Percentiles rank a stretch among this genome's conserved stretches.
Conservation (phyloP, 2,888 invertebrate genomes). For the Nomada lathburiana region DNA sequence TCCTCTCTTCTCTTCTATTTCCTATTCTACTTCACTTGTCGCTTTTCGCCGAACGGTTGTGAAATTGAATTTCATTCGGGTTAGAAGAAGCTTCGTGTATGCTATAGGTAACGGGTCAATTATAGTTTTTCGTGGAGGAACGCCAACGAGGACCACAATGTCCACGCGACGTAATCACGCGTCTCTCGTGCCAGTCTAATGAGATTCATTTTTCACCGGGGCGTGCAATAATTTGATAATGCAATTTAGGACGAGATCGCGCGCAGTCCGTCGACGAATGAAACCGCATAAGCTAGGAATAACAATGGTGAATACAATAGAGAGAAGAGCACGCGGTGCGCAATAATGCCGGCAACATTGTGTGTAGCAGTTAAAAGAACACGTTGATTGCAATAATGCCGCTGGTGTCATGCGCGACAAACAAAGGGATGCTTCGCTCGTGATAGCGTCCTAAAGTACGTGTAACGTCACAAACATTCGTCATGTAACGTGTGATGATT, state of each 20-base stretch:
- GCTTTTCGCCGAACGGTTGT: neutral
- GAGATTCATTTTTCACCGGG: conserved; percentile 34
- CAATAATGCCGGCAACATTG: conserved; percentile 52
- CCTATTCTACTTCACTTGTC: too few relatives aligned
- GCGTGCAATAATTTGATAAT: conserved; percentile 32
- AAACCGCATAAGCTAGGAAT: conserved; percentile 13
- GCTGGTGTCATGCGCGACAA: neutral
- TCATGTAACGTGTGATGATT: neutral
- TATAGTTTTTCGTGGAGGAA: neutral
- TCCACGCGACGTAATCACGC: neutral
- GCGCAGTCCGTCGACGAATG: neutral
- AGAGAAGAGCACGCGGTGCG: conserved; percentile 6
- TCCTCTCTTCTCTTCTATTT: conserved; percentile 6
- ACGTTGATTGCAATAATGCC: conserved; percentile 31
- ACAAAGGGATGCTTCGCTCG: neutral
- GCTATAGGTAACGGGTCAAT: neutral
- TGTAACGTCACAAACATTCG: conserved; percentile 42
- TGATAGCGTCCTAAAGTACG: conserved; percentile 37
- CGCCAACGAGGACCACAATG: neutral
- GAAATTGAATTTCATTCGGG: neutral
- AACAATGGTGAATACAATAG: conserved; percentile 23
- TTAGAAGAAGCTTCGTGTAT: neutral
- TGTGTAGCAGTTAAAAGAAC: conserved; percentile 37
- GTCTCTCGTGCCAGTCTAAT: neutral
- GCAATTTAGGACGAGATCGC: neutral